These are phyloP conservation scores for Ailurus styani DNA, from an alignment of 2,113 vertebrate species.

Conservation along the genomic window DNA sequence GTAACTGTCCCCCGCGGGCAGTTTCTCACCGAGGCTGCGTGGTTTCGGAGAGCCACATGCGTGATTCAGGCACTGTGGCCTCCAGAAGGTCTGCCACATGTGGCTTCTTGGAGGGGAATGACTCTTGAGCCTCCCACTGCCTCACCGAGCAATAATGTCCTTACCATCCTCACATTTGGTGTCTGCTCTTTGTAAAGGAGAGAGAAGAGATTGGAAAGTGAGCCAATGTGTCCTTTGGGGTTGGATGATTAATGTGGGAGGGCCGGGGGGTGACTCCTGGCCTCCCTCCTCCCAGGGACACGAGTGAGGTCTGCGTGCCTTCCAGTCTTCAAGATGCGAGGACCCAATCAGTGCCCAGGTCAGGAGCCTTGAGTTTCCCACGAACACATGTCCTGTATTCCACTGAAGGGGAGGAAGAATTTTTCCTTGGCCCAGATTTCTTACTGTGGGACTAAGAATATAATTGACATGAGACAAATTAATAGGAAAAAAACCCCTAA, in stretches of 20 bases:
- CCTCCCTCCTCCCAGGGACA: neutral
- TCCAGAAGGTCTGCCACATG: neutral
- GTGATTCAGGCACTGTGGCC: neutral
- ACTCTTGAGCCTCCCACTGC: neutral
- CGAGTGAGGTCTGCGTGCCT: neutral
- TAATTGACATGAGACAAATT: too few relatives aligned
- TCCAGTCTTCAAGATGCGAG: neutral
- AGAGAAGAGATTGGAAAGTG: neutral
- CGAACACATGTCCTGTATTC: too few relatives aligned
- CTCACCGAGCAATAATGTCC: neutral
- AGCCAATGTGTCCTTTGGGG: neutral
- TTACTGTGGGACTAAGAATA: too few relatives aligned
- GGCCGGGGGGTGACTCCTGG: too few relatives aligned
- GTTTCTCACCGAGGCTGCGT: neutral
- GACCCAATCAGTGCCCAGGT: neutral
- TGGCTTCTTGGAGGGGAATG: neutral
- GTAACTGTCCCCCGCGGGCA: neutral
- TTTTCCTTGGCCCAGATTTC: too few relatives aligned
- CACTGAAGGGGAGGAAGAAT: too few relatives aligned
- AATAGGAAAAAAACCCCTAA: too few relatives aligned
- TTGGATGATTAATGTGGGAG: neutral
- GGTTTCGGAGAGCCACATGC: neutral
- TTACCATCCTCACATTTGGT: neutral
- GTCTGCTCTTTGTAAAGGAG: neutral
- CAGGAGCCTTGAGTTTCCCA: neutral